Conservation (phyloP, 2,888 invertebrate species). For the Pollenia angustigena region DNA sequence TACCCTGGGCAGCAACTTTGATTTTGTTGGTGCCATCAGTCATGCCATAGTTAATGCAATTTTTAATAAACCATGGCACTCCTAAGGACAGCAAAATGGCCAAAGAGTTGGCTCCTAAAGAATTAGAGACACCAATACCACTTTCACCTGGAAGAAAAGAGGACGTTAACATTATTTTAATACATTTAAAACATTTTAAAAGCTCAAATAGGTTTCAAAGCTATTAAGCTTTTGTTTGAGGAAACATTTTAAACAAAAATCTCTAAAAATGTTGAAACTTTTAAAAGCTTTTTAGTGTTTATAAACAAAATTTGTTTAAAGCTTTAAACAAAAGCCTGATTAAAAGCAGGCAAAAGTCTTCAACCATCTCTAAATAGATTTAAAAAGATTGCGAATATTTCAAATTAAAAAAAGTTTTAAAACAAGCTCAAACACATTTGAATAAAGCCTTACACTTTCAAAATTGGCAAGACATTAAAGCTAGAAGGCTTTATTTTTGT, state of each 20-base stretch:
- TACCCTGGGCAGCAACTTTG: conserved; percentile 90
- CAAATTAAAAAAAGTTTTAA: too few relatives aligned
- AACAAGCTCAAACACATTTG: too few relatives aligned
- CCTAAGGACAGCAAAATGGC: conserved; percentile 93
- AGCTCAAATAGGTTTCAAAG: not conserved
- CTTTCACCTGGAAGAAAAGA: conserved; percentile 88
- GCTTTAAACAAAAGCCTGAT: too few relatives aligned
- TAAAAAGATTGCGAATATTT: too few relatives aligned
- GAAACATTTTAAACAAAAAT: not conserved
- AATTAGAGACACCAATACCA: conserved; percentile 94
- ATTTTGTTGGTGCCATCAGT: conserved; percentile 72
- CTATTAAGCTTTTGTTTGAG: not conserved
- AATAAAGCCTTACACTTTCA: too few relatives aligned
- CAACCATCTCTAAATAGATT: too few relatives aligned
- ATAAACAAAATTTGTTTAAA: too few relatives aligned
- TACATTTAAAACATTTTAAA: not conserved
- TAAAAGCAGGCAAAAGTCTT: too few relatives aligned
- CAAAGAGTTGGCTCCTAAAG: conserved; percentile 93
- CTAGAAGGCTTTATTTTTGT: too few relatives aligned
- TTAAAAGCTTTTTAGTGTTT: not conserved
- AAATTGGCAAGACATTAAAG: too few relatives aligned
- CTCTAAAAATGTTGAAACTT: not conserved
- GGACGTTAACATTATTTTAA: not conserved
- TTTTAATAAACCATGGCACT: conserved; percentile 93
- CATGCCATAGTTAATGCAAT: conserved; percentile 85